phyloP scores from a whole-genome alignment of 2,888 invertebrate species.

The Leptothorax acervorum region DNA sequence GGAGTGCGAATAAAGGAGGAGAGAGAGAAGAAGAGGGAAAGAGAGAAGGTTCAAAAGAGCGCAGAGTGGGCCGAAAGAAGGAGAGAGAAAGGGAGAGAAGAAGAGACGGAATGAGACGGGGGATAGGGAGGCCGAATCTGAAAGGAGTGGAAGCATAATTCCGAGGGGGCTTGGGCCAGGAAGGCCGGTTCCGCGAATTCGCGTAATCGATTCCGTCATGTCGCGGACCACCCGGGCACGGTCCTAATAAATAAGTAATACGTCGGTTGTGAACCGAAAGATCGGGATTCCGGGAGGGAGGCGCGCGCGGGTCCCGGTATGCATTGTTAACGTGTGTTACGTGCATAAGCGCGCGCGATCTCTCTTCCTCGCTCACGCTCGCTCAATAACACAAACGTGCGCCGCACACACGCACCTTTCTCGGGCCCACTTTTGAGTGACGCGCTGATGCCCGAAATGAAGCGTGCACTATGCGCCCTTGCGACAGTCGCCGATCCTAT shows the following conservation, averaged over 20 bases:
- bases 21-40: background rate
- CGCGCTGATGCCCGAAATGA: background rate
- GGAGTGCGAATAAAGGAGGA: constrained; percentile 46
- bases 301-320: constrained; percentile 55
- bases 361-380: constrained; percentile 23
- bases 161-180: constrained; percentile 77
- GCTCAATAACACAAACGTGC: background rate
- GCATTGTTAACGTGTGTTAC: constrained; percentile 62
- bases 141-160: constrained; percentile 81
- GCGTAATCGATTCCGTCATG: constrained; percentile 86
- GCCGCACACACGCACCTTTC: background rate
- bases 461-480: constrained; percentile 36
- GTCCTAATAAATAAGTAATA: constrained; percentile 86
- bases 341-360: constrained; percentile 28
- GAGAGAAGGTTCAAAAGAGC: background rate
- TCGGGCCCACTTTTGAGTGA: constrained; percentile 12
- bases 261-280: constrained; percentile 81
- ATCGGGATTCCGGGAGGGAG: constrained; percentile 70
- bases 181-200: constrained; percentile 84
- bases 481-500: background rate
- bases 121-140: constrained; percentile 50
- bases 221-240: constrained; percentile 85
- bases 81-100: constrained; percentile 42
- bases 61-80: background rate
- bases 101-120: constrained; percentile 46